Conservation (phyloP, 2,113 vertebrate species). For the Megaleporinus macrocephalus region DNA sequence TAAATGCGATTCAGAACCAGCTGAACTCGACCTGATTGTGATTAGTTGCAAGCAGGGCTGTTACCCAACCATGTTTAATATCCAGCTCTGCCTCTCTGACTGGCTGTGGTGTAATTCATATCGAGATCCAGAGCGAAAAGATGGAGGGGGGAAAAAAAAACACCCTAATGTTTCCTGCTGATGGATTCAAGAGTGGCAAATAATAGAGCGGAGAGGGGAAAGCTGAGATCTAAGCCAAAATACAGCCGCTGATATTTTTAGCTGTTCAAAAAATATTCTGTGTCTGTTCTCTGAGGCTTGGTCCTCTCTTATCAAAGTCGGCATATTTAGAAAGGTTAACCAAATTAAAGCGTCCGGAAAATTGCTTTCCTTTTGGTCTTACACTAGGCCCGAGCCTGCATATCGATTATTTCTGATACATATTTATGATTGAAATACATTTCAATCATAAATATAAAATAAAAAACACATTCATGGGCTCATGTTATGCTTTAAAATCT, state of each 20-base stretch:
- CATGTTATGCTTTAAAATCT: too few relatives aligned
- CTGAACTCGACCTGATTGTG: slow-evolving; percentile 34
- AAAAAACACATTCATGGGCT: too few relatives aligned
- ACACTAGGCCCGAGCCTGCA: not conserved
- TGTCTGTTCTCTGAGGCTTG: slow-evolving; percentile 37
- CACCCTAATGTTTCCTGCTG: slow-evolving; percentile 50
- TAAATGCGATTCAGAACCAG: slow-evolving; percentile 15
- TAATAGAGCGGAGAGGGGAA: slow-evolving; percentile 43
- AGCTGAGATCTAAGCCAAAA: slow-evolving; percentile 52
- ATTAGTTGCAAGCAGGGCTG: slow-evolving; percentile 17
- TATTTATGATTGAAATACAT: not conserved
- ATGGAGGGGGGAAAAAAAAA: slow-evolving; percentile 9
- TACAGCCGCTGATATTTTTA: slow-evolving; percentile 58
- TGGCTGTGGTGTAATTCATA: slow-evolving; percentile 39
- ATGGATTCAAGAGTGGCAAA: slow-evolving; percentile 51
- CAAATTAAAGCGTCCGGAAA: slow-evolving; percentile 5
- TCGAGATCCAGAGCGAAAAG: slow-evolving; percentile 22
- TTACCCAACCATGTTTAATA: slow-evolving; percentile 44
- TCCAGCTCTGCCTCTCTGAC: slow-evolving; percentile 37
- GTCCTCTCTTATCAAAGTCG: slow-evolving; percentile 41
- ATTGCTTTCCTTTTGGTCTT: slow-evolving; percentile 24
- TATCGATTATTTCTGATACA: not conserved
- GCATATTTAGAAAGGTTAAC: slow-evolving; percentile 51
- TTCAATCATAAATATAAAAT: not conserved
- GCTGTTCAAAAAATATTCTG: slow-evolving; percentile 49